Base-by-base conservation (phyloP, 2,113 vertebrate genomes). In the Dolichallabes microphthalmus region DNA sequence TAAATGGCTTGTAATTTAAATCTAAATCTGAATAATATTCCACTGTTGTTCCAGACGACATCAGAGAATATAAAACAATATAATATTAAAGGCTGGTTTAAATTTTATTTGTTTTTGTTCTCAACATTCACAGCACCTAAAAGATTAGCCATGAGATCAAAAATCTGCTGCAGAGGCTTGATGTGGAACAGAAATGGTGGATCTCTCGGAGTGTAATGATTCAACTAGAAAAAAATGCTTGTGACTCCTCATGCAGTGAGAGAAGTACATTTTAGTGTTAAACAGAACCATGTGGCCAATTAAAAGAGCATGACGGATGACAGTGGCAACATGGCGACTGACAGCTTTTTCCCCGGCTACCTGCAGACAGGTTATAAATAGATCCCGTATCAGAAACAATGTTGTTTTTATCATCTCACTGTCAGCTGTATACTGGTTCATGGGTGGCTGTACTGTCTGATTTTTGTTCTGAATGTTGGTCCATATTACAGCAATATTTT, bases 241-340 rank as follows among this genome's bases (percentile, higher is more conserved):
- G 52, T 86, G 63, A 66, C 52, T 83, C 80, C 85, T 86, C 66
- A 57, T 25, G 66, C 78, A 63, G 82, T n/a, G 17, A 61, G 20
- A 84, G 64, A 85, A 88, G 80, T 84, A 83, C 69, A 86, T 85
- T 87, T 82, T 84, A 79, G 20, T 25, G 82, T 85, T 88, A 86
- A 89, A 88, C 75, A 50, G 60, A 68, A 88, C 82, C 80, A 88
- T 85, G 85, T 82, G 79, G 79, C 85, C 89, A 89, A 89, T 88
- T 89, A 88, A 88, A 88, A 73, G 39, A 60, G 80, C 80, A 80
- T 89, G 88, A 89, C 68, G 61, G 80, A 89, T 88, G 82, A 78
- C 86, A 58, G 39, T 73, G 63, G 77, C 73, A 75, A 69, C 73
- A 55, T 80, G 83, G 82, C 30, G 80, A 86, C 84, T 55, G 78